Evolutionary conservation across 2,113 vertebrate species (phyloP).

Genomic region (Ailurus styani): DNA sequence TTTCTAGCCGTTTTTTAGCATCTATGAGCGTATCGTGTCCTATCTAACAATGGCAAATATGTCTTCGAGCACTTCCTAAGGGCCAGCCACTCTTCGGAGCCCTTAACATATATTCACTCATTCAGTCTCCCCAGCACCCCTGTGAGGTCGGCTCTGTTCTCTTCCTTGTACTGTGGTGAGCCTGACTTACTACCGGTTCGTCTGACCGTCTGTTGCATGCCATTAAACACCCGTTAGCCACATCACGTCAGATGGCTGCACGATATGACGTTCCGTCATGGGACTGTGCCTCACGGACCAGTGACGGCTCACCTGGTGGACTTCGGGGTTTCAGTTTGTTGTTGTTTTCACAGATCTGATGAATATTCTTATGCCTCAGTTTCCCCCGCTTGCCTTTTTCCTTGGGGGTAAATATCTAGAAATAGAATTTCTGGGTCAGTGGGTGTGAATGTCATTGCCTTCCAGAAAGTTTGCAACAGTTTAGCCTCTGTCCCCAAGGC

Average conservation of each 20-base stretch:
- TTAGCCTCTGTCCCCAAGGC: neutral
- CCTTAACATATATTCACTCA: neutral
- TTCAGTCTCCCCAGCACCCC: neutral
- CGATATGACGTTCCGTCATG: neutral
- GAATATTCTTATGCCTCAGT: neutral
- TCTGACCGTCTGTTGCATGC: neutral
- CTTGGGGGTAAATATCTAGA: neutral
- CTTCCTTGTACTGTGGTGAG: neutral
- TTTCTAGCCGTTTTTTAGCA: neutral
- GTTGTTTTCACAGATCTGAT: neutral
- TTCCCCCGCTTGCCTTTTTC: neutral
- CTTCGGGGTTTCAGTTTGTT: neutral
- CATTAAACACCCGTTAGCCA: neutral
- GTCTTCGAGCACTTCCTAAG: neutral
- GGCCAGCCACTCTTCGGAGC: neutral
- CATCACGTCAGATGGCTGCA: accelerated
- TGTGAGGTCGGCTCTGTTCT: too few relatives aligned
- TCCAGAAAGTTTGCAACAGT: neutral
- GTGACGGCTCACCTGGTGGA: neutral
- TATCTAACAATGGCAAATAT: neutral
- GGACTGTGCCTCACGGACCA: neutral
- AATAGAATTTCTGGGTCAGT: neutral
- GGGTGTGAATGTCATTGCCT: neutral
- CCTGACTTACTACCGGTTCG: neutral
- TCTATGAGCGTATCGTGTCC: neutral